phyloP scores from a whole-genome alignment of 2,113 vertebrate species.

The Neotoma lepida region DNA sequence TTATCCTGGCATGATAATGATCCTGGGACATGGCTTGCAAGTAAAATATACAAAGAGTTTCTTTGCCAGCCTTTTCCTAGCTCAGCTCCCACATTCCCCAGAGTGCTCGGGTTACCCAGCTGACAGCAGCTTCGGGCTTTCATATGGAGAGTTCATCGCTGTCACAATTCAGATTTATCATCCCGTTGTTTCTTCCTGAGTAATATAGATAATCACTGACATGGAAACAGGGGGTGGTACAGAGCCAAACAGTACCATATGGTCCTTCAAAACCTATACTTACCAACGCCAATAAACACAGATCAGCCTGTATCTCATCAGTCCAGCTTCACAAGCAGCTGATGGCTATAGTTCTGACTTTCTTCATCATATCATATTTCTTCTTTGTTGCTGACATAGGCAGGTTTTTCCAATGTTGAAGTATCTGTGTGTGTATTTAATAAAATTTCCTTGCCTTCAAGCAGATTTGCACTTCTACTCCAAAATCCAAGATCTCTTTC shows the following conservation, averaged over 20 bases:
- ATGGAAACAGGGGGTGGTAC: constrained; percentile 52
- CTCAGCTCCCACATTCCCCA: constrained; percentile 58
- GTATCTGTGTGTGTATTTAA: constrained; percentile 39
- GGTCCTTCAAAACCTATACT: constrained; percentile 67
- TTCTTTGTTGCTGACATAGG: constrained; percentile 65
- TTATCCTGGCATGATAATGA: constrained; percentile 53
- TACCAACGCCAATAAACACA: constrained; percentile 68
- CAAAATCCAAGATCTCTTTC: constrained; percentile 31
- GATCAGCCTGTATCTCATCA: constrained; percentile 65
- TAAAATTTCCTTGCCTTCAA: constrained; percentile 48
- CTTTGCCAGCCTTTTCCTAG: neutral
- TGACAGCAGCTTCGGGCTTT: constrained; percentile 73
- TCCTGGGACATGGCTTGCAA: constrained; percentile 61
- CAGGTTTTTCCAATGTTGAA: constrained; percentile 51
- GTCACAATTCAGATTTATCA: constrained; percentile 78
- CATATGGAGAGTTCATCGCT: constrained; percentile 62
- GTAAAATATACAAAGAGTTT: constrained; percentile 67
- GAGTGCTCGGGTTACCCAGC: constrained; percentile 66
- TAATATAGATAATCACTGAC: constrained; percentile 59
- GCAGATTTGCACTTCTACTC: neutral
- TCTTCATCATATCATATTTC: neutral
- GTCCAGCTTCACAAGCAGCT: constrained; percentile 59
- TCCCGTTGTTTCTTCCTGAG: constrained; percentile 75
- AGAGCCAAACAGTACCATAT: constrained; percentile 73
- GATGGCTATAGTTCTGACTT: constrained; percentile 64